Percentiles rank a stretch among this genome's conserved stretches.
These are phyloP conservation scores for Aphidoletes aphidimyza DNA, from an alignment of 2,888 invertebrate species.

Conservation along the genomic window DNA sequence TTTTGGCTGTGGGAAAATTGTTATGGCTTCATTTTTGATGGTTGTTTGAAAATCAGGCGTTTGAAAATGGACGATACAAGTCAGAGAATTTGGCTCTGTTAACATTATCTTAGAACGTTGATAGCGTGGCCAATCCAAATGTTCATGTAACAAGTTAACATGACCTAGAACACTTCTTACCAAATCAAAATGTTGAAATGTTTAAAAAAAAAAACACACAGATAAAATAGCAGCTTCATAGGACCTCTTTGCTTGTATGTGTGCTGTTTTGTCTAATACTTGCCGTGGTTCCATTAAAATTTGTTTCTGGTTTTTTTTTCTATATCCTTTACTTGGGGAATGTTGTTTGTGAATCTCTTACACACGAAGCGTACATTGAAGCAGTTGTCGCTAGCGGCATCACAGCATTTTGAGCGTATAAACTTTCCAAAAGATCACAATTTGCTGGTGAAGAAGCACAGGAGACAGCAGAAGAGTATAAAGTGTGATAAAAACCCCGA, in stretches of 20 bases:
- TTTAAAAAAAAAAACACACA: not conserved
- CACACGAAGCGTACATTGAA: not conserved
- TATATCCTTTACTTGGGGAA: not conserved
- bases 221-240: conserved; percentile 29
- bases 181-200: not conserved
- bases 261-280: conserved; percentile 8
- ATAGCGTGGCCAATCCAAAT: too few relatives aligned
- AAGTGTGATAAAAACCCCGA: not conserved
- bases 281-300: not conserved
- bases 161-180: not conserved
- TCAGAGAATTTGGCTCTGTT: too few relatives aligned
- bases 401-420: not conserved
- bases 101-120: too few relatives aligned
- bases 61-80: too few relatives aligned
- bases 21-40: too few relatives aligned
- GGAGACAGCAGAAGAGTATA: too few relatives aligned
- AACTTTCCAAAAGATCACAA: conserved; percentile 12
- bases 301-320: not conserved
- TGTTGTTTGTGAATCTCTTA: not conserved
- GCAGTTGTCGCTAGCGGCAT: not conserved
- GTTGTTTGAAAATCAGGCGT: too few relatives aligned
- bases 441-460: too few relatives aligned
- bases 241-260: not conserved
- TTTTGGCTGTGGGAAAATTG: too few relatives aligned
- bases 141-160: not conserved